These are phyloP conservation scores for Hydropotes inermis DNA, from an alignment of 2,113 vertebrate species.

Conservation along the genomic window DNA sequence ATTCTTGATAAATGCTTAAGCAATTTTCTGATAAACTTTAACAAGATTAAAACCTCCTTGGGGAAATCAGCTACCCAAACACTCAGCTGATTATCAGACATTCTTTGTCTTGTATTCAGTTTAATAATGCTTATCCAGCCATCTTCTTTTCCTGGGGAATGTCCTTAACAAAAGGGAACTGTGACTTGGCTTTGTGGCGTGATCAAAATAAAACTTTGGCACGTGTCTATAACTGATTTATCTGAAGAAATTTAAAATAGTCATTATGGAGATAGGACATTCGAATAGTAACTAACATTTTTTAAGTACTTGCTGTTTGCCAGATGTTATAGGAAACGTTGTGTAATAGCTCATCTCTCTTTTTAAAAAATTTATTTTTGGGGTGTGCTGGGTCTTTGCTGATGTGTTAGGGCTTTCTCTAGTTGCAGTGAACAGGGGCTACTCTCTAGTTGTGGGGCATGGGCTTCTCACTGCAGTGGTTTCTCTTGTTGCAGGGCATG, in stretches of 20 bases:
- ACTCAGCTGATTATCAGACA: slow-evolving; percentile 37
- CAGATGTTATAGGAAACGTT: neutral
- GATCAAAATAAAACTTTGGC: slow-evolving; percentile 22
- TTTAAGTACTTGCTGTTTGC: neutral
- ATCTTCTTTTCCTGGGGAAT: neutral
- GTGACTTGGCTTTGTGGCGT: slow-evolving; percentile 4
- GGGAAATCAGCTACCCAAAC: slow-evolving; percentile 68
- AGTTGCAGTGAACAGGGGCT: neutral
- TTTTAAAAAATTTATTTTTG: neutral
- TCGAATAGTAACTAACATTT: neutral
- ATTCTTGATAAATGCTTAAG: slow-evolving; percentile 54
- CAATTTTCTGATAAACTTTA: slow-evolving; percentile 72
- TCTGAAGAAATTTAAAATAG: neutral
- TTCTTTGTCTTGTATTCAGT: slow-evolving; percentile 50
- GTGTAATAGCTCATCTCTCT: neutral
- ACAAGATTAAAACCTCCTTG: slow-evolving; percentile 63
- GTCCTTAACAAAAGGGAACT: neutral
- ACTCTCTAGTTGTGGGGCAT: neutral
- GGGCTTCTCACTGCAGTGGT: neutral
- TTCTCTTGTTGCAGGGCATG: neutral
- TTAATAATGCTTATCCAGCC: slow-evolving; percentile 42
- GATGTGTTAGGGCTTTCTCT: neutral
- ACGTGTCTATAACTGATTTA: neutral
- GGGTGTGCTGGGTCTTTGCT: neutral
- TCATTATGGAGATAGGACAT: neutral